Percentiles rank a stretch among this genome's conserved stretches.
Conservation (phyloP, 1,140 invertebrate species). For the Tetragnatha versicolor region DNA sequence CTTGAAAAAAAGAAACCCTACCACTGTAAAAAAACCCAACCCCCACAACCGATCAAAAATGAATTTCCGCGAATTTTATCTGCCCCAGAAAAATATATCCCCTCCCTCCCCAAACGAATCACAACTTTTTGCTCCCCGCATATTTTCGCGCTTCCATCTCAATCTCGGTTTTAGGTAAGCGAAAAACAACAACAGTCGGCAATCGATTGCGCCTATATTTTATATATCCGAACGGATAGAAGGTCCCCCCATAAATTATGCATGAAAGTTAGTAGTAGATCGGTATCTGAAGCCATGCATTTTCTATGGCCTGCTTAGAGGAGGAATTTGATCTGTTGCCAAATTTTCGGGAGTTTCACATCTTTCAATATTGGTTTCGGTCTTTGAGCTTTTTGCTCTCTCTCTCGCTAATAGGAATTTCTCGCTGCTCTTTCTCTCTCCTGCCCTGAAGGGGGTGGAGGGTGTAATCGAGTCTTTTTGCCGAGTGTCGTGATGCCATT, state of each 20-base stretch:
- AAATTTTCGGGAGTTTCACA: constrained; percentile 50
- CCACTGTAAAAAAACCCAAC: too few relatives aligned
- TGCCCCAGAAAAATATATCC: constrained; percentile 10
- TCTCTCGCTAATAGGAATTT: background rate
- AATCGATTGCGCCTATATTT: constrained; percentile 25
- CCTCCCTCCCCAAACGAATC: background rate
- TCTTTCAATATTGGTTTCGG: constrained; percentile 46
- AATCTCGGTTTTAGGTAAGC: constrained; percentile 42
- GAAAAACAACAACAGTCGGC: constrained; percentile 28
- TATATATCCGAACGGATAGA: background rate
- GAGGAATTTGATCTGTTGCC: constrained; percentile 50
- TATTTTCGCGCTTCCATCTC: constrained; percentile 20
- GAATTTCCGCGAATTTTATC: constrained; percentile 38
- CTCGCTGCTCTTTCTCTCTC: background rate
- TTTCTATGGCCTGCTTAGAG: constrained; percentile 44
- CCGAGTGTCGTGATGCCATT: too few relatives aligned
- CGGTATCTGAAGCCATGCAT: constrained; percentile 46
- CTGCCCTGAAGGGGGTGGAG: too few relatives aligned
- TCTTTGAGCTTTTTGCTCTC: background rate
- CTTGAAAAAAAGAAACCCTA: too few relatives aligned
- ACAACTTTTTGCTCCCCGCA: constrained; percentile 4
- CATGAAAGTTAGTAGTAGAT: constrained; percentile 42
- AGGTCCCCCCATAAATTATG: constrained; percentile 53
- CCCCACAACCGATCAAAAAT: constrained; percentile 16
- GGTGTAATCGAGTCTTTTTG: too few relatives aligned